Evolutionary conservation across 2,797 vertebrate species (phyloP).

Genomic region (Sebastes trivittatus): DNA sequence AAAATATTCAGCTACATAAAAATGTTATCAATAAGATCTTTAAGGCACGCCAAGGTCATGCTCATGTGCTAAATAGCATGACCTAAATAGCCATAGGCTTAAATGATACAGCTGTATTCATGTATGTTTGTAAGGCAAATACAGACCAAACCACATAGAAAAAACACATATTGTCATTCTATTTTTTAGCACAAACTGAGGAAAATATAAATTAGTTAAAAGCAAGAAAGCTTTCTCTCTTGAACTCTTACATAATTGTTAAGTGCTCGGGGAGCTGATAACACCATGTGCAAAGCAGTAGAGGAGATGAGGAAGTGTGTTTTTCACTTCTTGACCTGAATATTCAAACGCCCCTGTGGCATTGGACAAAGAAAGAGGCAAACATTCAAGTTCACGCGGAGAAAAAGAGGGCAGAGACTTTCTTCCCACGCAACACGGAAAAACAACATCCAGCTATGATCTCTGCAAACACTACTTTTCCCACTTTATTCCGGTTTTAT

Average conservation of each 20-base stretch:
- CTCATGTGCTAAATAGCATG: background rate
- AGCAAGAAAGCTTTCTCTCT: conserved; percentile 22
- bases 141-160: background rate
- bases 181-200: background rate
- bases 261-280: conserved; percentile 43
- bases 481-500: background rate
- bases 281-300: conserved; percentile 36
- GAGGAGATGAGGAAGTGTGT: conserved; percentile 52
- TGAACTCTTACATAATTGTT: conserved; percentile 39
- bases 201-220: conserved; percentile 38
- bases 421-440: conserved; percentile 43
- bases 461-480: conserved; percentile 11
- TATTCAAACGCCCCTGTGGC: conserved; percentile 68
- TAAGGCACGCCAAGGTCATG: conserved; percentile 38
- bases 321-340: conserved; percentile 72
- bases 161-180: background rate
- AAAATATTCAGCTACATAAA: no score
- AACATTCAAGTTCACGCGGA: conserved; percentile 53
- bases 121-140: background rate
- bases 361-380: conserved; percentile 57
- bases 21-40: no score
- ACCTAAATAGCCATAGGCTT: no score
- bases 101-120: background rate
- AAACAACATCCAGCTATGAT: conserved; percentile 4
- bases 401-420: conserved; percentile 37